Evolutionary conservation across 2,888 invertebrate species (phyloP), one percentile per base, ranked within the genome.

Genomic region (Spodoptera littoralis): DNA sequence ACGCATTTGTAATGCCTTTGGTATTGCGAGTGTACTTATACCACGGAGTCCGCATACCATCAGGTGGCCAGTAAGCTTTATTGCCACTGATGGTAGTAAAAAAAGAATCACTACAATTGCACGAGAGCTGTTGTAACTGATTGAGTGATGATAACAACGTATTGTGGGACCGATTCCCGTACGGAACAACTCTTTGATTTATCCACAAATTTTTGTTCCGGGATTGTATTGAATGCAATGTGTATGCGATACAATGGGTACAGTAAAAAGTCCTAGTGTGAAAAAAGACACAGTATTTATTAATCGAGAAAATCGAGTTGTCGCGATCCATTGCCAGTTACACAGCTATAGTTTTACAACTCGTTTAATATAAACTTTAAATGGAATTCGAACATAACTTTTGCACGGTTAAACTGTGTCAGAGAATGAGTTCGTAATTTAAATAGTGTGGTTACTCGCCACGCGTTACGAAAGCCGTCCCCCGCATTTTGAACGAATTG

Each of bases 401-500:
- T 73, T 71, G 68, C 43, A 59, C 51, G 44, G 52, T 56, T 53
- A 46, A 57, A 71, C 47, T 45, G n/a, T 73, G 42, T 30, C 36
- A 53, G 54, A 55, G 36, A 30, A 42, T 11, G 22, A 45, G 44
- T 59, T 68, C 54, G 60, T 57, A 36, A 57, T 48, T 64, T 42
- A 50, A 66, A 63, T 48, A 24, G 13, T 13, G 11, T 27, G 44
- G 47, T 59, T 50, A 46, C 43, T 30, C 46, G 24, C 12, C 13
- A 43, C 43, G 45, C 53, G 56, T 55, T 50, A 36, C n/a, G 58
- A 22, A 61, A 60, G 27, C 42, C 13, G 53, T 67, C 58, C 60
- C 54, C 67, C 65, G 76, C 67, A 76, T 60, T 73, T 70, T 77
- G 76, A 78, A 78, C 70, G 59, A 73, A 59, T 64, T 64, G 13